phyloP scores from a whole-genome alignment of 2,888 invertebrate species.

The Ethmia dodecea region DNA sequence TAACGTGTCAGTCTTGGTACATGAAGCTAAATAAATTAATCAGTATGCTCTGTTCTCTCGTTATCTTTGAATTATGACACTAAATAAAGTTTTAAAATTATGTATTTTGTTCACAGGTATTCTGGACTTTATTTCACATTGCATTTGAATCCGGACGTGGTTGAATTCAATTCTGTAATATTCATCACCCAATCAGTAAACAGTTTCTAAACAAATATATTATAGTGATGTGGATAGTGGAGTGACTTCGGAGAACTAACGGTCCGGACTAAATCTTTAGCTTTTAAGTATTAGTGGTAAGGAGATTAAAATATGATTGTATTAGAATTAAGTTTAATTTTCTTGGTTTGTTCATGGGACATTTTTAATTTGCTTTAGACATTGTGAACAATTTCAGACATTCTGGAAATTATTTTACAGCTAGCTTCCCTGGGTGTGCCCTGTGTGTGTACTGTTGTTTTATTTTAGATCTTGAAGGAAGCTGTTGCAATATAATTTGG shows the following conservation, averaged over 20 bases:
- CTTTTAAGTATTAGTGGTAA: conserved; percentile 61
- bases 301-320: conserved; percentile 70
- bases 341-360: conserved; percentile 52
- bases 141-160: conserved; percentile 65
- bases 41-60: no score
- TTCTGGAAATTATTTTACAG: conserved; percentile 37
- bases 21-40: no score
- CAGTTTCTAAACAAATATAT: conserved; percentile 43
- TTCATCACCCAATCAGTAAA: conserved; percentile 55
- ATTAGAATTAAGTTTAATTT: conserved; percentile 66
- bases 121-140: conserved; percentile 41
- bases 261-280: conserved; percentile 66
- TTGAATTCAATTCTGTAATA: conserved; percentile 44
- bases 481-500: conserved; percentile 39
- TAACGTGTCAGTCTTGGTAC: no score
- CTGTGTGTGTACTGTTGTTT: conserved; percentile 11
- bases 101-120: conserved; percentile 28
- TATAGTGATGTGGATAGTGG: conserved; percentile 63
- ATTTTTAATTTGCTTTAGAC: conserved; percentile 50
- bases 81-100: neutral
- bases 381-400: conserved; percentile 26
- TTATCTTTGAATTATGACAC: no score
- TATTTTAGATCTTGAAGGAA: conserved; percentile 14
- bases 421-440: conserved; percentile 22
- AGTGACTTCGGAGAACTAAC: conserved; percentile 58